Base-by-base conservation (phyloP, 64 coral and sea anemone genomes). In the Anthopleura sola region DNA sequence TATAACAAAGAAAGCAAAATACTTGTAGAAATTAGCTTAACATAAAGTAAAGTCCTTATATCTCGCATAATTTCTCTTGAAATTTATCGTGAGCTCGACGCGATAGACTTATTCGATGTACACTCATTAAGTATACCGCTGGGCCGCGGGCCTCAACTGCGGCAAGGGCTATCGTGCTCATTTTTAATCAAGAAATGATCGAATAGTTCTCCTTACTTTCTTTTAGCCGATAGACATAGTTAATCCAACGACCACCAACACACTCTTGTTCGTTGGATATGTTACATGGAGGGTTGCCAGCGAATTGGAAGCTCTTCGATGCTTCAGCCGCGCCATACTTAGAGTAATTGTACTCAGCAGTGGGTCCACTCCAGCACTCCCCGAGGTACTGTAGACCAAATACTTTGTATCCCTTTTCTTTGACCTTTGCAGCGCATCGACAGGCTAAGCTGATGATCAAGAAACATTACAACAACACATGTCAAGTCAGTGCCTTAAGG, bases 381-480 rank as follows among this genome's bases (percentile, higher is more conserved):
- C 91, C 91, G n/a, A 84, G 88, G 86, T 88, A 93, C 50, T 93
- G 91, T 1, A 93, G 50, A 26, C 91, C 91, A 80, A 93, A 93
- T 49, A 88, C 75, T 17, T 85, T 86, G 74, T 86, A 92, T 2
- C 80, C 90, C 60, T 84, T 92, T 47, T 28, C 50, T 49, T 36
- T 86, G 0, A 85, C 86, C 18, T 53, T 75, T 21, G 83, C 74
- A 31, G 85, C 90, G 78, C 90, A 92, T 39, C 86, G 90, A 55
- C 90, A 92, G 13, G 90, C 90, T 71, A 93, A 37, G 33, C 86
- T 93, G 54, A 20, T 56, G 15, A 19, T 56, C 16, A 19, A 56
- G 20, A 56, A 56, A 56, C 39, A 2, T 40, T 40, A 56, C 6
- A 6, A 3, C 39, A 40, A 40, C 39, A 2, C 39, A 6, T 3